Conservation (phyloP, 2,888 invertebrate genomes). For the Troides aeacus region DNA sequence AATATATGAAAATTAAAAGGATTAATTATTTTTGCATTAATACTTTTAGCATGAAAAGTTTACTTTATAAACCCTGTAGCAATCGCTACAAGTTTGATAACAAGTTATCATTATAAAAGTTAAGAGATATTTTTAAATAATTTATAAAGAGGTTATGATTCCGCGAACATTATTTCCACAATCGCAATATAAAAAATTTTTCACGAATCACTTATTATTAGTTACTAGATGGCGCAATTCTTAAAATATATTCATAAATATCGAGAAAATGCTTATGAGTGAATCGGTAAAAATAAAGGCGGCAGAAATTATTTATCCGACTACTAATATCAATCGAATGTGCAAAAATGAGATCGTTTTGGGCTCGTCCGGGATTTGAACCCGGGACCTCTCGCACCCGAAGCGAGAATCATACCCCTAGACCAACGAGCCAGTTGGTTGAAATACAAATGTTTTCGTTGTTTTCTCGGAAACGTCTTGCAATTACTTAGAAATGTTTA, state of each 20-base stretch:
- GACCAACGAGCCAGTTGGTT: conserved; percentile 74
- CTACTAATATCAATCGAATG: neutral
- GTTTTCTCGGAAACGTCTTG: neutral
- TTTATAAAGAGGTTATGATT: conserved; percentile 34
- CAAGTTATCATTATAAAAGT: neutral
- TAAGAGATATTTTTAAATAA: neutral
- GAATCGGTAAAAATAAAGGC: neutral
- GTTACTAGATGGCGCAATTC: conserved; percentile 38
- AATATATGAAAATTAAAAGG: neutral
- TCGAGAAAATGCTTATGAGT: neutral
- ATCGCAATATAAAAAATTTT: conserved; percentile 10
- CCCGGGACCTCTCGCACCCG: conserved; percentile 82
- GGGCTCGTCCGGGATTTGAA: conserved; percentile 82
- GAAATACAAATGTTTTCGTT: neutral
- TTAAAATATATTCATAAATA: conserved; percentile 1
- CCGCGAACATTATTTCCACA: conserved; percentile 27
- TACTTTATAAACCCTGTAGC: neutral
- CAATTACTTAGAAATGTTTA: too few relatives aligned
- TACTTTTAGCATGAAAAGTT: neutral
- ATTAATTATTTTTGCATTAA: neutral
- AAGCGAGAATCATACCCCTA: conserved; percentile 82
- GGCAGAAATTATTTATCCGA: conserved; percentile 1
- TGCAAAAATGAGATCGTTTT: conserved; percentile 3
- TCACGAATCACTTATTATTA: conserved; percentile 11
- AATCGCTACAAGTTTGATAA: neutral